Conservation (phyloP, 92 coral and sea anemone species). For the Zoanthus solanderi region DNA sequence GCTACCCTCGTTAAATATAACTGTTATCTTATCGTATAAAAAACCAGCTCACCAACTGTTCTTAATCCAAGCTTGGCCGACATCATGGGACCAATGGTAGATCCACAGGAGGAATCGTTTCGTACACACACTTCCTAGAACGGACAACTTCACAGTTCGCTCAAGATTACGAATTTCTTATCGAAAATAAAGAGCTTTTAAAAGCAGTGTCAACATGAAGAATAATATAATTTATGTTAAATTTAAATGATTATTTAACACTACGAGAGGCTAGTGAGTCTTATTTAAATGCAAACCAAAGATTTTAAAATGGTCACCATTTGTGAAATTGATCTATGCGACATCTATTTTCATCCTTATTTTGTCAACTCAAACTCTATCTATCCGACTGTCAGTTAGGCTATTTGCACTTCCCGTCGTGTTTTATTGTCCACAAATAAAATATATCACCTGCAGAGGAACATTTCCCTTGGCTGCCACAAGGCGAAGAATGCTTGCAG, state of each 20-base stretch:
- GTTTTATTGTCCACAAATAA: not conserved
- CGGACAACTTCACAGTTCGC: not conserved
- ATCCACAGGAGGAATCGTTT: slow-evolving; percentile 96
- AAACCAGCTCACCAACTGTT: slow-evolving; percentile 78
- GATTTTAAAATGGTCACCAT: no score
- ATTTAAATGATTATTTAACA: no score
- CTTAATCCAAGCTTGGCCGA: slow-evolving; percentile 95
- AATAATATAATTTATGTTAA: no score
- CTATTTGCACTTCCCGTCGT: not conserved
- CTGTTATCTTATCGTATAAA: not conserved
- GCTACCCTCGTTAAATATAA: not conserved
- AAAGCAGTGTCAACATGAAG: no score
- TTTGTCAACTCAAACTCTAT: no score
- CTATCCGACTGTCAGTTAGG: no score
- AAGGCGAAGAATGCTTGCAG: slow-evolving; percentile 88
- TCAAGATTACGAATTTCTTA: no score
- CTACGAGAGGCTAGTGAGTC: no score
- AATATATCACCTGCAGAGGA: slow-evolving; percentile 81
- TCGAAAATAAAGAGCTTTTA: no score
- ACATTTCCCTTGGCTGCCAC: slow-evolving; percentile 79
- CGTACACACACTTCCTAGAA: slow-evolving; percentile 90
- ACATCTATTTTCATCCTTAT: no score
- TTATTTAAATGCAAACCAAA: no score
- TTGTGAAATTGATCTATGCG: no score
- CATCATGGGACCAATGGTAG: slow-evolving; percentile 96